Evolutionary conservation across 2,888 invertebrate species (phyloP).

Genomic region (Drosophila suboccidentalis): DNA sequence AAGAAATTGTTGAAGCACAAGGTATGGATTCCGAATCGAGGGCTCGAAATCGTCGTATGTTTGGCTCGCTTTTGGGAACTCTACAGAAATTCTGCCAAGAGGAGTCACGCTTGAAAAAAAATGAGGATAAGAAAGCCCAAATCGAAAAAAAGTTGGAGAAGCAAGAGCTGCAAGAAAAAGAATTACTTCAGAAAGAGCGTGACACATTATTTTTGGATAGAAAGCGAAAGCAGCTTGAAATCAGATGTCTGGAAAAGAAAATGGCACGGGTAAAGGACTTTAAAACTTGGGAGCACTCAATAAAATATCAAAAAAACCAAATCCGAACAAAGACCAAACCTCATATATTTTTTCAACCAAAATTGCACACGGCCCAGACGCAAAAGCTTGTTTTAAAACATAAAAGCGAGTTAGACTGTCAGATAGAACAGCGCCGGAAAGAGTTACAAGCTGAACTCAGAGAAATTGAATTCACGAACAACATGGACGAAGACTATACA

Average conservation of each 20-base stretch:
- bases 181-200: constrained; percentile 93
- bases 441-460: constrained; percentile 54
- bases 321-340: constrained; percentile 96
- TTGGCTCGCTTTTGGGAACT: constrained; percentile 97
- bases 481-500: constrained; percentile 54
- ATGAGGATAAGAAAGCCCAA: constrained; percentile 91
- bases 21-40: constrained; percentile 93
- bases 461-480: constrained; percentile 51
- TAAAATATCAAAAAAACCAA: constrained; percentile 91
- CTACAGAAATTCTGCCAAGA: constrained; percentile 98
- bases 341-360: constrained; percentile 94
- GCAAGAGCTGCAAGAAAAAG: constrained; percentile 94
- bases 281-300: constrained; percentile 94
- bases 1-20: constrained; percentile 93
- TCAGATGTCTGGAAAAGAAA: constrained; percentile 95
- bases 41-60: constrained; percentile 96
- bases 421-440: constrained; percentile 52
- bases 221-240: constrained; percentile 94
- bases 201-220: constrained; percentile 94
- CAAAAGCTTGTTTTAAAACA: constrained; percentile 89
- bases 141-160: constrained; percentile 98
- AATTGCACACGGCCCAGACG: constrained; percentile 90
- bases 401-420: constrained; percentile 81
- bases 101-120: constrained; percentile 94
- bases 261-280: constrained; percentile 95